These are phyloP conservation scores for Eupelmus urozonus DNA, from an alignment of 2,888 invertebrate species.

Conservation along the genomic window DNA sequence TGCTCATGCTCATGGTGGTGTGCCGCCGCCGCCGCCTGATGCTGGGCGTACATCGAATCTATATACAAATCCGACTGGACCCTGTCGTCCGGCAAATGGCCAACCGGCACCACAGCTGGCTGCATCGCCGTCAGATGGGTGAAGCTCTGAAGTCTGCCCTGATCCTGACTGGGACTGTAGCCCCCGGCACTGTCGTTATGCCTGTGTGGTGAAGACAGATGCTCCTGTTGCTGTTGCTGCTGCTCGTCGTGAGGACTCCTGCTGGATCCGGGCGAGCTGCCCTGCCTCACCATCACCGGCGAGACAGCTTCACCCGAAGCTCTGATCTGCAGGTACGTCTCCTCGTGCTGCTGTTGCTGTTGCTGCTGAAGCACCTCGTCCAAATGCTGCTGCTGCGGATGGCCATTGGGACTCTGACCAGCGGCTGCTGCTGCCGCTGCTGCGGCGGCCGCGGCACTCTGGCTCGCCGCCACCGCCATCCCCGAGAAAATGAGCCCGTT, in stretches of 20 bases:
- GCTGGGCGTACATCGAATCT: constrained; percentile 70
- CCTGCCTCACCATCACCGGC: constrained; percentile 58
- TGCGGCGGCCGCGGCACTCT: constrained; percentile 51
- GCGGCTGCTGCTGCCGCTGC: no score
- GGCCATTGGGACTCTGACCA: not conserved
- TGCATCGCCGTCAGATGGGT: constrained; percentile 75
- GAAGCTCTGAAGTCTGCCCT: constrained; percentile 69
- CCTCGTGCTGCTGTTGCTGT: constrained; percentile 65
- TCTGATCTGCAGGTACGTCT: constrained; percentile 62
- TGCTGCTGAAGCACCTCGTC: constrained; percentile 63
- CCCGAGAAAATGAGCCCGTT: constrained; percentile 62
- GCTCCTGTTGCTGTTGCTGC: constrained; percentile 45
- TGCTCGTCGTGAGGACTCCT: constrained; percentile 69
- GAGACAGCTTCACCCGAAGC: constrained; percentile 66
- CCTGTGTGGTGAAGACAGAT: constrained; percentile 65
- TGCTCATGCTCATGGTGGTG: constrained; percentile 72
- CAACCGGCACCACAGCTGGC: constrained; percentile 58
- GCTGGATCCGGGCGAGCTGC: constrained; percentile 73
- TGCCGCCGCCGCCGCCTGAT: constrained; percentile 41
- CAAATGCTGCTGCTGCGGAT: constrained; percentile 65
- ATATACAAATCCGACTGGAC: constrained; percentile 71
- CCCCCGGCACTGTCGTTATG: constrained; percentile 64
- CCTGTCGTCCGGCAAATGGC: constrained; percentile 53
- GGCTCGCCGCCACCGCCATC: constrained; percentile 45
- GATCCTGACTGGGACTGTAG: constrained; percentile 68